Base-by-base conservation (phyloP, 2,113 vertebrate species). In the Noctilio leporinus region DNA sequence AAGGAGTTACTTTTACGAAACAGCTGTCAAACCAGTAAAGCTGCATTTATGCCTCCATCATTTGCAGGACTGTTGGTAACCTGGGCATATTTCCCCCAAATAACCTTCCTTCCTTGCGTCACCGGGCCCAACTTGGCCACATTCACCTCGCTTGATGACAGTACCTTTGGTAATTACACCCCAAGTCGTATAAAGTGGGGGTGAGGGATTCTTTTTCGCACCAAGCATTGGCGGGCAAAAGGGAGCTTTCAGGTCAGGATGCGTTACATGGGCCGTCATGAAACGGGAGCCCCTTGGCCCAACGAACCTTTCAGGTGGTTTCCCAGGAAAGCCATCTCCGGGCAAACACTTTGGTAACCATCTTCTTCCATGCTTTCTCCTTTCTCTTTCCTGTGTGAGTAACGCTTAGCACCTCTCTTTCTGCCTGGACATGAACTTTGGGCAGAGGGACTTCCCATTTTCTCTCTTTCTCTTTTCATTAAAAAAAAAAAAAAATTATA, bases 201-300 rank as follows among this genome's bases (percentile, higher is more conserved):
- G 99, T 7, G 99, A 99, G 0, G 99, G 99, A 97, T 99, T 99
- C 98, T 99, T 99, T 97, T 99, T 99, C n/a, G 99, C 99, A 11
- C 99, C 99, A 49, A 99, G 98, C 96, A 99, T 99, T 89, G 99
- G 99, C 0, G 99, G 98, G 92, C 99, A 99, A 98, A 99, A 99
- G 0, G 99, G 99, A 89, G 99, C 99, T 97, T 99, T 99, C 87
- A 99, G 98, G 97, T 99, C 43, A 33, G 43, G 8, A 92, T 99
- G 99, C 22, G 99, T 99, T 94, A 99, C 99, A 0, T 99, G 99
- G 49, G 99, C 99, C 95, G 99, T 99, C 97, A 99, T 99, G 97
- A 99, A 99, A 91, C 99, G 98, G 65, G 99, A 98, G 92, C 99
- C 99, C 99, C 99, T 99, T 22, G 99, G 99, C 97, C 99, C 98